Evolutionary conservation across 2,797 vertebrate genomes (phyloP).

Genomic region (Agapornis canus): DNA sequence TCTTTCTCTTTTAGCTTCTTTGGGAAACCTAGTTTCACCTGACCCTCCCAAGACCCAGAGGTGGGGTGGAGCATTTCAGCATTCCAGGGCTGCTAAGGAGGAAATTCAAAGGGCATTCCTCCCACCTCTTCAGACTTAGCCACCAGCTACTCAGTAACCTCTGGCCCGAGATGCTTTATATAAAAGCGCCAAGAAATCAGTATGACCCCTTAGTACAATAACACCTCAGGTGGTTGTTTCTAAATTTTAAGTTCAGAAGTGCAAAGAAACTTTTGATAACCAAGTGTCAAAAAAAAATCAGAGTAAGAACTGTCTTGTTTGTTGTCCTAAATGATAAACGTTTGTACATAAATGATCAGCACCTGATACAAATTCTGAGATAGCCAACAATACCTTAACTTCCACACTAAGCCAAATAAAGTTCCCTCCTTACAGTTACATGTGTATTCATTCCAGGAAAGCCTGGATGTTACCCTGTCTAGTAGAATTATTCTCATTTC

Average conservation of each 20-base stretch:
- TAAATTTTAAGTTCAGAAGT: constrained; percentile 39
- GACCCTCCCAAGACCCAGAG: constrained; percentile 41
- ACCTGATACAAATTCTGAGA: neutral
- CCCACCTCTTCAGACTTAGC: constrained; percentile 52
- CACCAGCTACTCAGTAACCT: constrained; percentile 44
- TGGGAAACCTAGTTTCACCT: constrained; percentile 16
- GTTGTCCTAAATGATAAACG: neutral
- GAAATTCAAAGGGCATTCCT: constrained; percentile 55
- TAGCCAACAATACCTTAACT: neutral
- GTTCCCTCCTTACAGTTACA: neutral
- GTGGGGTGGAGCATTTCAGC: constrained; percentile 10
- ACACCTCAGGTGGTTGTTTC: constrained; percentile 27
- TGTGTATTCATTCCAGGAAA: neutral
- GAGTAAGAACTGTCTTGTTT: neutral
- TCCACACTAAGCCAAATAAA: neutral
- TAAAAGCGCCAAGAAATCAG: constrained; percentile 34
- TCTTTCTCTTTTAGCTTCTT: constrained; percentile 46
- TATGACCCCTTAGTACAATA: constrained; percentile 1
- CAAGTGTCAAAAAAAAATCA: constrained; percentile 33
- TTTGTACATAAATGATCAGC: neutral
- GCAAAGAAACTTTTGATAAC: constrained; percentile 31
- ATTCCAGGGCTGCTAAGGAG: constrained; percentile 12
- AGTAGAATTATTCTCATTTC: neutral
- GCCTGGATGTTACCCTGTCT: neutral
- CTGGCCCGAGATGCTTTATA: neutral